These are phyloP conservation scores for Hymenopus coronatus DNA, from an alignment of 2,888 invertebrate species.

Conservation along the genomic window DNA sequence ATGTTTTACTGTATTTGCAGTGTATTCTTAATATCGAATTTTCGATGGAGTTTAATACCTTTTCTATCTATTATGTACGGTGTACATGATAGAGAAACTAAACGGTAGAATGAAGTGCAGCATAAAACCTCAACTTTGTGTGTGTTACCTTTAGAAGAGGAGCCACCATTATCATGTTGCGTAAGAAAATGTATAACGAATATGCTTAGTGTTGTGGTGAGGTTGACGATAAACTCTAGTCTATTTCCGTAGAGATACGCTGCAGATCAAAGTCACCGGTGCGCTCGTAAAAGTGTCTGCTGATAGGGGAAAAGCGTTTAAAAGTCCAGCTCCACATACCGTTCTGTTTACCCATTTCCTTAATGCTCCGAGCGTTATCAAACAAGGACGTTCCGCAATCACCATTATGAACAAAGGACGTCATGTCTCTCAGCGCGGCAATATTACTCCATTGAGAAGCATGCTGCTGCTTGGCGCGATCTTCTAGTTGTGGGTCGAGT, in stretches of 20 bases:
- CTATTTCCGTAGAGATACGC: not conserved
- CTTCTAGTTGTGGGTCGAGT: not conserved
- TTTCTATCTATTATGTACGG: no score
- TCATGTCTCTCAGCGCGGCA: not conserved
- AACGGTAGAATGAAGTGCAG: no score
- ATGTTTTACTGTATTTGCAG: no score
- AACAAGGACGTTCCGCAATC: not conserved
- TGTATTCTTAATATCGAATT: no score
- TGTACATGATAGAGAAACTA: no score
- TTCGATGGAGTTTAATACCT: no score
- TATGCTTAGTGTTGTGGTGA: no score
- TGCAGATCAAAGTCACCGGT: not conserved
- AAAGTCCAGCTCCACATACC: not conserved
- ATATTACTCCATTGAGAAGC: not conserved
- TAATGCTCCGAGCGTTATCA: not conserved
- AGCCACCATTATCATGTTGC: no score
- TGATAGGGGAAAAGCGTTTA: not conserved
- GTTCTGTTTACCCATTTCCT: not conserved
- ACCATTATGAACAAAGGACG: not conserved
- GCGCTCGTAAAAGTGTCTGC: not conserved
- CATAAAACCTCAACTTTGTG: no score
- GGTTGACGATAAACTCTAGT: no score
- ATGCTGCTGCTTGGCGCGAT: not conserved
- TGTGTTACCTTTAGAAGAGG: no score
- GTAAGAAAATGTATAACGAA: no score